Evolutionary conservation across 2,888 invertebrate species (phyloP), one percentile per base, ranked within the genome.

Genomic region (Oscheius onirici): DNA sequence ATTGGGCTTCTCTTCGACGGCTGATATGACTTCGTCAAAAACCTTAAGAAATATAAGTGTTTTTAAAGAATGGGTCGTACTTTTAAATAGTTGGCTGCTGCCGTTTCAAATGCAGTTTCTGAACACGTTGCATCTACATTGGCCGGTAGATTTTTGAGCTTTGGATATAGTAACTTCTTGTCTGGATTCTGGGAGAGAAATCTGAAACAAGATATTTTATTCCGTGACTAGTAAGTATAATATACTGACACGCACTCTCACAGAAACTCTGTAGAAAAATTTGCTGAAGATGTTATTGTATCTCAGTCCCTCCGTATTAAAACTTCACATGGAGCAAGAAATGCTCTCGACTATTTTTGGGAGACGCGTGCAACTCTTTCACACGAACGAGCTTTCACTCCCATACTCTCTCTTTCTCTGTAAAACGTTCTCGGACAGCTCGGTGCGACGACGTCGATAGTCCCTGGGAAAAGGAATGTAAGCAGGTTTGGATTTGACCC

Each of bases 21-120:
- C 77, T 13, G 79, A 76, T 54, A 87, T 84, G 22, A 86, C 86
- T 66, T 87, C 86, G 65, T 87, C 87, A 68, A 87, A 87, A 6
- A 87, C 80, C 84, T 86, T 67, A 54, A 72, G 70, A 40, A n/a
- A n/a, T n/a, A 17, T 8, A 57, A 28, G 26, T 41, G 6, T 57
- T 17, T 34, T 3, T 8, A 55, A 43, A 66, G 20, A 2, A 26
- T 15, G 2, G 20, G 51, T 40, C 65, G 65, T n/a, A 84, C 83
- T 75, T 85, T 84, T 10, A 85, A 57, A 73, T 85, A 85, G 15
- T 77, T 69, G 13, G 74, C 79, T n/a, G 85, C 75, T 34, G 83
- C 61, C 10, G 80, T 73, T 57, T 84, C 84, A 69, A 83, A 84
- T 1, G 75, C 79, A 1, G 82, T 68, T 70, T 84, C 80, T 44